Base-by-base conservation (phyloP, 2,113 vertebrate genomes). In the Proteles cristata region DNA sequence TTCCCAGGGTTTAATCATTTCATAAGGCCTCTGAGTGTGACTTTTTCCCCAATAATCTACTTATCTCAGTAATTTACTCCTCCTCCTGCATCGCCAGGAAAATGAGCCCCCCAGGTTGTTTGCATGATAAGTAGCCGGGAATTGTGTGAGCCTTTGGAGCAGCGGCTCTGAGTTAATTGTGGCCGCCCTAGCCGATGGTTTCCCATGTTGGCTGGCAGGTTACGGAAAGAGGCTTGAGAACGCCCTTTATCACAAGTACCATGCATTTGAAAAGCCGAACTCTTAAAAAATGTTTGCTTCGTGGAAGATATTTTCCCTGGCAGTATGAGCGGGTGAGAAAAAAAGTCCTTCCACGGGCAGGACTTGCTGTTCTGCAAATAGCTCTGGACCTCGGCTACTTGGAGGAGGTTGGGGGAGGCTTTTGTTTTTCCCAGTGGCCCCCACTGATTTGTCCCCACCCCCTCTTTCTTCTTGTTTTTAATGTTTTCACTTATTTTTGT, bases 1-100 rank as follows among this genome's bases (percentile, higher is more conserved):
- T 99, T 99, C 99, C 98, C 99, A 98, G 98, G 99, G 98, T 98
- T 98, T 99, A 98, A 98, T 98, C 98, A 97, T 99, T 98, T 98
- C 98, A 96, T 98, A 98, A 98, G 98, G 98, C 98, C 98, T 98
- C 98, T 16, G 98, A 98, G 98, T 98, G 98, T 98, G 98, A 98
- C 98, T 97, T 98, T 98, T 98, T 98, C 96, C 93, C 98, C 98
- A 98, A 97, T 99, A 99, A 99, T 99, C 99, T 99, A 98, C 98
- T 98, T 99, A 99, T 98, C 98, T 98, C 98, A 95, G 98, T 98
- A 97, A 98, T 98, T 98, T 98, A 97, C 91, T 97, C 98, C 98
- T 99, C 98, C 98, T 98, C 74, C 91, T 90, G 93, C 97, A 88
- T 77, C 31, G 95, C 97, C 61, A 71, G 98, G 98, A 98, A 98